Evolutionary conservation across 2,888 invertebrate species (phyloP), one percentile per base, ranked within the genome.

Genomic region (Keiferia lycopersicella): DNA sequence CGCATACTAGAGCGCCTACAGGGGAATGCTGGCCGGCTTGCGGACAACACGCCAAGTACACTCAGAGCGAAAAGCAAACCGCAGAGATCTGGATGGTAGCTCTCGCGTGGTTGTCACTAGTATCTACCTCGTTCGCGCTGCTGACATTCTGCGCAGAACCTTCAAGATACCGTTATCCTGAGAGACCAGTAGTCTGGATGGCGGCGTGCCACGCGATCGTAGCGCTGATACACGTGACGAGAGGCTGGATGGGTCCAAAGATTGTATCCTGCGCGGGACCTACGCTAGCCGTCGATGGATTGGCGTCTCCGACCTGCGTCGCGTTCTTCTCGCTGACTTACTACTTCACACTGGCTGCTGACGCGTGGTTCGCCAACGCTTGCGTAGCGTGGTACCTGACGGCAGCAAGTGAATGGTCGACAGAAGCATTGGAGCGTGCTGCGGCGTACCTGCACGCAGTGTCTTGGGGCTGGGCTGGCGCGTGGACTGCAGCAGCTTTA

Each of bases 361-460:
- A 95, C 75, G 93, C 96, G 66, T 97, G 98, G 97, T 97, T 98
- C 95, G 94, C 96, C 2, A 95, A 97, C 73, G 94, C 98, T 62
- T 96, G 97, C 67, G 93, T 97, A 60, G 97, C 97, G 64, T 98
- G 98, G 96, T 96, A 97, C 79, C 92, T 98, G 60, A 96, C 97
- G 4, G 97, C 98, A 0, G 96, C 96, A 56, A 96, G 97, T 80
- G 97, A 98, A 80, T 98, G 98, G 98, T 97, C 97, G 30, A 96
- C 97, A 65, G 98, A 98, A 86, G 97, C 97, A 1, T 93, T 98
- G 62, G 97, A 97, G 83, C 95, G 96, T 60, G 95, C 97, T 34
- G 95, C 97, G 0, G 95, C 96, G 18, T 95, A 97, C 75, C 94
- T 98, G 70, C 98, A 98, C 85, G 94, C 96, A 1, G 94, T 95